phyloP scores from a whole-genome alignment of 2,797 vertebrate species.

The Perodicticus potto region DNA sequence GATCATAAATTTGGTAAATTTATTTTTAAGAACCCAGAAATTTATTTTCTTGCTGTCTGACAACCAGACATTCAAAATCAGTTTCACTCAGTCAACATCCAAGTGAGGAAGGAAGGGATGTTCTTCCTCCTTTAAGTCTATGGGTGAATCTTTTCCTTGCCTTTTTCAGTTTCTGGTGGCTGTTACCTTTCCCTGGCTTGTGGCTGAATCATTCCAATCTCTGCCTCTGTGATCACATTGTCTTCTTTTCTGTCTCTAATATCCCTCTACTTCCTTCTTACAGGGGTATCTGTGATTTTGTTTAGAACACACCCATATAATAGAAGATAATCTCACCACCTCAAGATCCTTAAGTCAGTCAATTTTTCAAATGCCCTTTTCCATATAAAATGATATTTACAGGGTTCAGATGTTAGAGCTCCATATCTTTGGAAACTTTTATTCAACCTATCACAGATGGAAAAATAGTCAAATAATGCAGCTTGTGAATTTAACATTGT shows the following conservation, averaged over 20 bases:
- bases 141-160: background rate
- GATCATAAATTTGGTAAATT: background rate
- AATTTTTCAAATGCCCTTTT: background rate
- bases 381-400: background rate
- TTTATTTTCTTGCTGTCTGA: background rate
- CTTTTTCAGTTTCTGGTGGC: background rate
- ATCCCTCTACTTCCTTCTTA: background rate
- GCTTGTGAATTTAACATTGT: background rate
- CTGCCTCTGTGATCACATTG: background rate
- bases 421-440: background rate
- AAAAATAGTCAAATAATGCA: background rate
- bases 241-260: background rate
- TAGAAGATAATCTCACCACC: background rate
- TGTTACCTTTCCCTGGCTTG: background rate
- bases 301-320: background rate
- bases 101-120: background rate
- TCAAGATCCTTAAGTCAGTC: background rate
- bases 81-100: slow-evolving; percentile 20
- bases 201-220: background rate
- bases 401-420: background rate
- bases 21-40: background rate
- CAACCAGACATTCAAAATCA: background rate
- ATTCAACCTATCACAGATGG: background rate
- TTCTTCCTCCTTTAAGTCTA: too few relatives aligned
- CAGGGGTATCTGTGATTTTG: background rate